phyloP scores from a whole-genome alignment of 2,113 vertebrate genomes.

The Centropristis striata region DNA sequence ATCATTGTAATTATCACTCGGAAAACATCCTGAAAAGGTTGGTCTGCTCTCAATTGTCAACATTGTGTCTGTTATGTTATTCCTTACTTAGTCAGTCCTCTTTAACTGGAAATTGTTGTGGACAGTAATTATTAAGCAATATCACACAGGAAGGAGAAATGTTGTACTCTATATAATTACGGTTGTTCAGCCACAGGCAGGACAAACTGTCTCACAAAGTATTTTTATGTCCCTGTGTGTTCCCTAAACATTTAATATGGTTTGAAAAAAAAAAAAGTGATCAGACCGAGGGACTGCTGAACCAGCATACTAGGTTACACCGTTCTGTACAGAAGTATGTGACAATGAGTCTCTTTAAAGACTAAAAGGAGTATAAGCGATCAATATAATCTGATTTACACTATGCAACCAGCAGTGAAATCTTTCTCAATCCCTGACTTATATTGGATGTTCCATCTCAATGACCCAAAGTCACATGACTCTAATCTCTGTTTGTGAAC shows the following conservation, averaged over 20 bases:
- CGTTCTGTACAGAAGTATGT: neutral
- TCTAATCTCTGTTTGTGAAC: slow-evolving; percentile 6
- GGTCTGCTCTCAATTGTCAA: too few relatives aligned
- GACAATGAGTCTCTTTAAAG: neutral
- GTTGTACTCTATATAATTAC: too few relatives aligned
- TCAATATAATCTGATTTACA: neutral
- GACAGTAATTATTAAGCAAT: neutral
- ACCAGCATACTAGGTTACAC: too few relatives aligned
- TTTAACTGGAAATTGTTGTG: neutral
- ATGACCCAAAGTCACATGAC: slow-evolving; percentile 12
- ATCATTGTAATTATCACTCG: neutral
- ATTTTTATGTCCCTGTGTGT: neutral
- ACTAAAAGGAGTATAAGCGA: neutral
- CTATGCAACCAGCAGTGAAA: neutral
- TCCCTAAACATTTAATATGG: neutral
- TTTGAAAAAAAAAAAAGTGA: neutral
- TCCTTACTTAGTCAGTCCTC: neutral
- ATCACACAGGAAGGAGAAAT: too few relatives aligned
- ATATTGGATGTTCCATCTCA: neutral
- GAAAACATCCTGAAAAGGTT: neutral
- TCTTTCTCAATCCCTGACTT: neutral
- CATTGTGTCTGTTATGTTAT: too few relatives aligned
- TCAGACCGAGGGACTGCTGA: too few relatives aligned
- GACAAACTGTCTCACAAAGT: too few relatives aligned
- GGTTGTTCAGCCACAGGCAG: too few relatives aligned